phyloP scores from a whole-genome alignment of 2,888 invertebrate species.

The Scaptomyza cyrtandrae region DNA sequence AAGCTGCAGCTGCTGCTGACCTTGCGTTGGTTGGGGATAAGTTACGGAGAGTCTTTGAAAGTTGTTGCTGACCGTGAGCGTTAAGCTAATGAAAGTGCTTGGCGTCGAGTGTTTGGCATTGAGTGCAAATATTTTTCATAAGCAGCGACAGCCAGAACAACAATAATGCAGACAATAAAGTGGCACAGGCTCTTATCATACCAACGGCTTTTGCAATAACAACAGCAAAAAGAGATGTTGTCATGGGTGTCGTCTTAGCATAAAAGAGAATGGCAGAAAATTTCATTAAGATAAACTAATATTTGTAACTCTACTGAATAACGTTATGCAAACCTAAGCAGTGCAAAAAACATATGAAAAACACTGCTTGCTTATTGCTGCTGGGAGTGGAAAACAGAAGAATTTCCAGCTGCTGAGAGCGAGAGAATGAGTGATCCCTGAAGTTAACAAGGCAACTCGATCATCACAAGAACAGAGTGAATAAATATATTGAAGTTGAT shows the following conservation, averaged over 20 bases:
- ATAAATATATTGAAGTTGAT: no score
- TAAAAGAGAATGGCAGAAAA: not conserved
- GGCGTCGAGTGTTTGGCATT: conserved; percentile 41
- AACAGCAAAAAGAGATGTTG: conserved; percentile 9
- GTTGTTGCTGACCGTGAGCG: conserved; percentile 54
- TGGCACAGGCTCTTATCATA: conserved; percentile 70
- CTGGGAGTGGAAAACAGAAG: not conserved
- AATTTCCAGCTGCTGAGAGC: not conserved
- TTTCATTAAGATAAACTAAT: not conserved
- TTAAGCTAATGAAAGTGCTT: conserved; percentile 75
- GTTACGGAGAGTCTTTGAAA: not conserved
- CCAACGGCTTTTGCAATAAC: conserved; percentile 39
- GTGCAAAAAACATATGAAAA: no score
- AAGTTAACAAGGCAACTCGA: no score
- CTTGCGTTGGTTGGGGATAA: conserved; percentile 47
- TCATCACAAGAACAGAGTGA: no score
- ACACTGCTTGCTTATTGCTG: no score
- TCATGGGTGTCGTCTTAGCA: not conserved
- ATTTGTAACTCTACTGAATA: no score
- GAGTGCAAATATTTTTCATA: conserved; percentile 41
- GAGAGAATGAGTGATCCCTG: not conserved
- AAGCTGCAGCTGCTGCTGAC: conserved; percentile 46
- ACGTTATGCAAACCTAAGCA: no score
- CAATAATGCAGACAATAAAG: conserved; percentile 25
- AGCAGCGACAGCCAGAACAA: conserved; percentile 30